Evolutionary conservation across 2,888 invertebrate genomes (phyloP).

Genomic region (Harpalus rubripes): DNA sequence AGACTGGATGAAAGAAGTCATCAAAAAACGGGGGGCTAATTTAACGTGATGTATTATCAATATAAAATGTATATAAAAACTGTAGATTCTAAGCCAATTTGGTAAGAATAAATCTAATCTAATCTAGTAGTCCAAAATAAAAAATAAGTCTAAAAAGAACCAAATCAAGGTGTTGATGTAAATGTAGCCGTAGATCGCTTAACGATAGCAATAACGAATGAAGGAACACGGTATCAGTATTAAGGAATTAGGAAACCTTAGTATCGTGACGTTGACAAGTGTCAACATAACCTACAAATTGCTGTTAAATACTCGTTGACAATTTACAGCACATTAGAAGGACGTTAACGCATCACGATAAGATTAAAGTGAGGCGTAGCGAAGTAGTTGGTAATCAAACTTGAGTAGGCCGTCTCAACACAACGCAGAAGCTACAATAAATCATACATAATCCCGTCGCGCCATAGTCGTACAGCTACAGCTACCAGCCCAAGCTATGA

Average conservation of each 20-base stretch:
- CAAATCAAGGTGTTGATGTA: neutral
- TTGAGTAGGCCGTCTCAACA: constrained; percentile 52
- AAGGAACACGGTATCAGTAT: constrained; percentile 4
- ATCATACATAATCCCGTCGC: constrained; percentile 57
- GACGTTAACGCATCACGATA: constrained; percentile 50
- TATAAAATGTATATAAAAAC: too few relatives aligned
- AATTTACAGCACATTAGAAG: constrained; percentile 54
- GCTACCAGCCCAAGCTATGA: constrained; percentile 9
- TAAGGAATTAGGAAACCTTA: neutral
- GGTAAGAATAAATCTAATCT: too few relatives aligned
- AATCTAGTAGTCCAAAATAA: too few relatives aligned
- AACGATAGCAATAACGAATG: neutral
- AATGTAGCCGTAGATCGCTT: neutral
- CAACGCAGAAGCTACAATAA: constrained; percentile 51
- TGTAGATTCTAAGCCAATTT: too few relatives aligned
- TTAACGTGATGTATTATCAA: too few relatives aligned
- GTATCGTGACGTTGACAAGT: constrained; percentile 27
- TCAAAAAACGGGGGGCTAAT: too few relatives aligned
- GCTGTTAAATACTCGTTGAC: constrained; percentile 46
- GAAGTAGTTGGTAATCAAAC: constrained; percentile 44
- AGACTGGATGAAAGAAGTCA: too few relatives aligned
- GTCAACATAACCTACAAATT: constrained; percentile 48
- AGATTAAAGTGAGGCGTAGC: constrained; percentile 29
- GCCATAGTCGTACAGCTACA: constrained; percentile 11
- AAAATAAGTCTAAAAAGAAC: too few relatives aligned